phyloP scores from a whole-genome alignment of 2,797 vertebrate genomes.

The Anomalospiza imberbis region DNA sequence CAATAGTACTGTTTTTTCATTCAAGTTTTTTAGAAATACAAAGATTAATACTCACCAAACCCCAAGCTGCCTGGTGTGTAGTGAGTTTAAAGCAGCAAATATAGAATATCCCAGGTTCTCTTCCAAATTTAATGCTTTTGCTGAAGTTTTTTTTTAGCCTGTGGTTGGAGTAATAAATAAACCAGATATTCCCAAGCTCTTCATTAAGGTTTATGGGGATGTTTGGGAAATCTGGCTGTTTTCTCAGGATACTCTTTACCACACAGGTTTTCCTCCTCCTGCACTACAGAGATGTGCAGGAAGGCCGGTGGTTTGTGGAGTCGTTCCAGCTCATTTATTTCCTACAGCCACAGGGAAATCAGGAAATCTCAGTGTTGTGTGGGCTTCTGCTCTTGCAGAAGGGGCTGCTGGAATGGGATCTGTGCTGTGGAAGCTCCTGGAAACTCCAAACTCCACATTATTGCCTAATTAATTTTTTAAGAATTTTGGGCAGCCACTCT shows the following conservation, averaged over 20 bases:
- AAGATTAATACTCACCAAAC: background rate
- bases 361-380: background rate
- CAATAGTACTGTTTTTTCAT: background rate
- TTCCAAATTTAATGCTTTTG: background rate
- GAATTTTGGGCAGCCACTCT: background rate
- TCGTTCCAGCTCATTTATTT: background rate
- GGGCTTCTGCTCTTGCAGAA: background rate
- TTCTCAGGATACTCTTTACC: background rate
- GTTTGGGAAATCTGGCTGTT: background rate
- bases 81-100: background rate
- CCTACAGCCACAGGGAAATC: background rate
- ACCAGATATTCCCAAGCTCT: background rate
- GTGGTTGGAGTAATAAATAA: background rate
- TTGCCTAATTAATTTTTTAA: background rate
- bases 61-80: rapidly evolving
- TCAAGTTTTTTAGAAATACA: background rate
- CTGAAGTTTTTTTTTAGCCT: background rate
- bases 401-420: background rate
- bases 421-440: background rate
- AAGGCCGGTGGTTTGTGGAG: rapidly evolving
- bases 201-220: background rate
- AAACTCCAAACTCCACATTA: rapidly evolving
- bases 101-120: background rate
- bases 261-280: background rate
- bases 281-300: background rate